Percentiles rank a stretch among this genome's conserved stretches.
Evolutionary conservation across 1,140 invertebrate species (phyloP).

Genomic region (Plutomurus gul): DNA sequence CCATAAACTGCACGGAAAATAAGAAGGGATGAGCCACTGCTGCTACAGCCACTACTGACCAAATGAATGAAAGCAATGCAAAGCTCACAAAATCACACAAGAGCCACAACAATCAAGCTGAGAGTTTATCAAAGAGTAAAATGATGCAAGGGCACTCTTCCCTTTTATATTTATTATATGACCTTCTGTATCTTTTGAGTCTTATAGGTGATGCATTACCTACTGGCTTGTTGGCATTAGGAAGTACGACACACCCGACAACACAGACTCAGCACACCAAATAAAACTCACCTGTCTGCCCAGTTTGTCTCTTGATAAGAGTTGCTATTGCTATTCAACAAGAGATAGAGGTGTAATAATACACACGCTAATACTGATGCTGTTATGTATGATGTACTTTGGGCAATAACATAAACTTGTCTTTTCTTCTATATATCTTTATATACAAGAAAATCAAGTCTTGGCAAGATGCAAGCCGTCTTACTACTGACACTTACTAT

Average conservation of each 20-base stretch:
- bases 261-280: not conserved
- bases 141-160: constrained; percentile 27
- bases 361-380: too few species aligned
- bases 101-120: not conserved
- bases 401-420: too few species aligned
- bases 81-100: not conserved
- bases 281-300: constrained; percentile 8
- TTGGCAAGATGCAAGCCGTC: not conserved
- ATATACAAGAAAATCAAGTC: not conserved
- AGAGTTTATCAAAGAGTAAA: constrained; percentile 29
- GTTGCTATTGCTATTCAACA: too few species aligned
- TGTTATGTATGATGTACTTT: too few species aligned
- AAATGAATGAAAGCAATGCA: not conserved
- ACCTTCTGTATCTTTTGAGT: too few species aligned
- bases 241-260: constrained; percentile 45
- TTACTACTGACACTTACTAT: not conserved
- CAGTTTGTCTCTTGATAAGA: too few species aligned
- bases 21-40: too few species aligned
- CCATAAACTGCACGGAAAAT: too few species aligned
- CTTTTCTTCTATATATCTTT: too few species aligned
- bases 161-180: constrained; percentile 25
- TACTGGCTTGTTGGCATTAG: too few species aligned
- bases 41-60: not conserved
- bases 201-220: too few species aligned
- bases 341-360: too few species aligned